Evolutionary conservation across 1,140 invertebrate species (phyloP).

Genomic region (Dryas iulia): DNA sequence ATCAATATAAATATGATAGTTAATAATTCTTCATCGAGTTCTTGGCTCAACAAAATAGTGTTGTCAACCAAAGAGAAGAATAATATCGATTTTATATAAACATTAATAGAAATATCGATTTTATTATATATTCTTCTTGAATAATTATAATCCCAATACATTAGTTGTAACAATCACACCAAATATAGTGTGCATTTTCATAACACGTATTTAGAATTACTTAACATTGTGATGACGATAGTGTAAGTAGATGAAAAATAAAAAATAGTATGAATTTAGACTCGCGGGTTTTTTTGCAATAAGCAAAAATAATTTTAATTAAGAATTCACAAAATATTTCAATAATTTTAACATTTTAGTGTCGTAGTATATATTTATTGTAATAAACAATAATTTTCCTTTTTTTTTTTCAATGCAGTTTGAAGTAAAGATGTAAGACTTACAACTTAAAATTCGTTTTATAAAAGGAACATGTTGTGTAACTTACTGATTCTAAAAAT

Average conservation of each 20-base stretch:
- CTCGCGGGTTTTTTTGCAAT: constrained; percentile 45
- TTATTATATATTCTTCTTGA: background rate
- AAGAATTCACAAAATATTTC: background rate
- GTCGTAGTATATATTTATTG: background rate
- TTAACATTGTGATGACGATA: constrained; percentile 56
- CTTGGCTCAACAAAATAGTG: background rate
- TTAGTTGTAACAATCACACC: constrained; percentile 27
- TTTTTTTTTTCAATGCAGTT: too few relatives aligned
- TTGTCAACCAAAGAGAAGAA: background rate
- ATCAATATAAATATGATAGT: too few relatives aligned
- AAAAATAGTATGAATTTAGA: constrained; percentile 21
- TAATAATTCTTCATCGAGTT: background rate
- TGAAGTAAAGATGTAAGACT: too few relatives aligned
- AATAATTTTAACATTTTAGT: background rate
- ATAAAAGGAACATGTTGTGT: background rate
- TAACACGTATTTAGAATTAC: constrained; percentile 27
- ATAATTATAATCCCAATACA: background rate
- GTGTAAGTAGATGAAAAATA: constrained; percentile 45
- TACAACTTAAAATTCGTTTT: background rate
- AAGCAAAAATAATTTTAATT: constrained; percentile 8
- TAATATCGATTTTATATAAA: background rate
- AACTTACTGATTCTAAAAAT: background rate
- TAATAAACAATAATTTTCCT: background rate
- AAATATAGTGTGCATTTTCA: constrained; percentile 44
- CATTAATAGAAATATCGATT: background rate